phyloP scores from a whole-genome alignment of 2,888 invertebrate genomes.

The Spilarctia lutea region DNA sequence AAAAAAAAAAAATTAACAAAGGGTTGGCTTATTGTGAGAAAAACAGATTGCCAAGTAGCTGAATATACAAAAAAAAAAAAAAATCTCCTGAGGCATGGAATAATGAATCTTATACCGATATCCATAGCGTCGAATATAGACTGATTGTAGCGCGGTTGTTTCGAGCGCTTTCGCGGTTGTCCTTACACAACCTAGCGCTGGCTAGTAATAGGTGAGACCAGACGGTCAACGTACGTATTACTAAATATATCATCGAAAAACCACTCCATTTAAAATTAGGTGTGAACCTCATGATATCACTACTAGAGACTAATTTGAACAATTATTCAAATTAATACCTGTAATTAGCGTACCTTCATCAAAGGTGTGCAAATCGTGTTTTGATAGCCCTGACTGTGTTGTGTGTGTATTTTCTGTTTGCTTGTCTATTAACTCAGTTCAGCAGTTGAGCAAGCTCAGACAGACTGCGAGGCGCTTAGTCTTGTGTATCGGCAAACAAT shows the following conservation, averaged over 20 bases:
- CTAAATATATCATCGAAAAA: constrained; percentile 26
- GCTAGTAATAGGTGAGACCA: background rate
- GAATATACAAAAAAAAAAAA: too few species aligned
- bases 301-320: constrained; percentile 66
- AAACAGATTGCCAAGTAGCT: too few species aligned
- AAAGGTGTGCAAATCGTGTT: constrained; percentile 39
- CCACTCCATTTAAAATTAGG: constrained; percentile 55
- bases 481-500: constrained; percentile 37
- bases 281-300: constrained; percentile 79
- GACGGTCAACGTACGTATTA: constrained; percentile 5
- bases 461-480: constrained; percentile 68
- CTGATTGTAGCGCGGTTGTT: too few species aligned
- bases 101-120: too few species aligned
- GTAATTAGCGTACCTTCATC: constrained; percentile 63
- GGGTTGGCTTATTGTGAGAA: too few species aligned
- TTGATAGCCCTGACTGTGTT: constrained; percentile 28
- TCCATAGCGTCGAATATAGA: too few species aligned
- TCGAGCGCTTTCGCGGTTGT: too few species aligned
- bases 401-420: constrained; percentile 46
- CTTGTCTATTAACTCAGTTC: constrained; percentile 46
- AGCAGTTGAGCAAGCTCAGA: constrained; percentile 34
- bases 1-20: too few species aligned
- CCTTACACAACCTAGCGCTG: background rate
- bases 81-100: too few species aligned
- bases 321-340: constrained; percentile 71